Evolutionary conservation across 1,140 invertebrate species (phyloP).

Genomic region (Drosophila pseudoananassae): DNA sequence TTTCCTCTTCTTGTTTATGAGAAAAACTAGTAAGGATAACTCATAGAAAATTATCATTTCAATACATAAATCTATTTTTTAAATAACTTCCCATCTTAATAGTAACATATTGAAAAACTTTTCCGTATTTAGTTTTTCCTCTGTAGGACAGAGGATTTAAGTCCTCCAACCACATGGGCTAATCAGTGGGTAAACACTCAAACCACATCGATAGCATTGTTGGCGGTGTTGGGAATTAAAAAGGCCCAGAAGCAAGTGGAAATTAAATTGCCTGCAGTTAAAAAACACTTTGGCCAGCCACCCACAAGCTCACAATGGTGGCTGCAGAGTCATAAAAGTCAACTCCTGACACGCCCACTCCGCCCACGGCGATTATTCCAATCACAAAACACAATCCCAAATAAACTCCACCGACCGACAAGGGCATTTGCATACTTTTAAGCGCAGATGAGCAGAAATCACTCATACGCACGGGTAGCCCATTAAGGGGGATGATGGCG

Average conservation of each 20-base stretch:
- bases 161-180: slow-evolving; percentile 33
- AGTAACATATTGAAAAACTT: too few species aligned
- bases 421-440: slow-evolving; percentile 79
- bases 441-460: slow-evolving; percentile 75
- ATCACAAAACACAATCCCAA: slow-evolving; percentile 9
- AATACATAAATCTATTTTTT: too few species aligned
- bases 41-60: too few species aligned
- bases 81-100: too few species aligned
- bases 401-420: slow-evolving; percentile 27
- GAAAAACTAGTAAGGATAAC: too few species aligned
- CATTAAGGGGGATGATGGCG: slow-evolving; percentile 40
- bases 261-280: slow-evolving; percentile 83
- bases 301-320: slow-evolving; percentile 31
- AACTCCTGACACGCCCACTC: slow-evolving; percentile 59
- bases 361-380: slow-evolving; percentile 1
- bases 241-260: slow-evolving; percentile 46
- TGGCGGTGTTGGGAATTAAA: slow-evolving; percentile 61
- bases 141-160: slow-evolving; percentile 19
- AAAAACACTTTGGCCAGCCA: slow-evolving; percentile 64
- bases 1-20: too few species aligned
- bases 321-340: slow-evolving; percentile 65
- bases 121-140: not conserved
- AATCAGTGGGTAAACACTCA: slow-evolving; percentile 63
- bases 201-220: slow-evolving; percentile 51
- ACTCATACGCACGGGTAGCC: slow-evolving; percentile 72